Evolutionary conservation across 2,797 vertebrate genomes (phyloP).

Genomic region (Anguilla obscura): DNA sequence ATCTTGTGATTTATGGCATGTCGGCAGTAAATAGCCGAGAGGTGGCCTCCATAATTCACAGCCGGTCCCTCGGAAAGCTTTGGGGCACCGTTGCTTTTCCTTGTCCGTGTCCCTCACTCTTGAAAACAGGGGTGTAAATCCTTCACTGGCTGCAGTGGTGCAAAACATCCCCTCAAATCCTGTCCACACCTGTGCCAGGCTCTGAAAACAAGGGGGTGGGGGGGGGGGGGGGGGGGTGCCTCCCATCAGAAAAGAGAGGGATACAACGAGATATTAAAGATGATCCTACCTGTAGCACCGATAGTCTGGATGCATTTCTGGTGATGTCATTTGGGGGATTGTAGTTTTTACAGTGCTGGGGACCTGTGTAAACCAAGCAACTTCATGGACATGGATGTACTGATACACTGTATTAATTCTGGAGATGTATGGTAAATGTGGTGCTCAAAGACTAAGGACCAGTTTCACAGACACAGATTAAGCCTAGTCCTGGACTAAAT

Average conservation of each 20-base stretch:
- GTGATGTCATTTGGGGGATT: background rate
- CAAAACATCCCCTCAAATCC: constrained; percentile 26
- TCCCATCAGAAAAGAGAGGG: background rate
- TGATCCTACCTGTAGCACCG: background rate
- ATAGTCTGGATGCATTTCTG: background rate
- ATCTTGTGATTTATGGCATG: constrained; percentile 47
- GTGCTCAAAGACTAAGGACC: too few relatives aligned
- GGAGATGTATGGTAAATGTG: too few relatives aligned
- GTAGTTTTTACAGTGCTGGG: background rate
- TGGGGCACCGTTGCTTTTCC: constrained; percentile 46
- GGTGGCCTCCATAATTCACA: constrained; percentile 53
- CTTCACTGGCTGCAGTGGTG: constrained; percentile 35
- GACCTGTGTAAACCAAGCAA: background rate
- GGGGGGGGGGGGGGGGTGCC: background rate
- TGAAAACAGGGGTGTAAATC: constrained; percentile 46
- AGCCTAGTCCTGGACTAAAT: too few relatives aligned
- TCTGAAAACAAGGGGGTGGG: background rate
- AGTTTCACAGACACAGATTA: too few relatives aligned
- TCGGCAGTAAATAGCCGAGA: constrained; percentile 42
- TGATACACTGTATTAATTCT: background rate
- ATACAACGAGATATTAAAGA: background rate
- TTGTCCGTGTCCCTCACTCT: constrained; percentile 42
- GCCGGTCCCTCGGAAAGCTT: constrained; percentile 46
- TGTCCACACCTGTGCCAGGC: background rate
- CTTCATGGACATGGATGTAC: background rate